Evolutionary conservation across 2,113 vertebrate genomes (phyloP).

Genomic region (Turdus rufiventris): DNA sequence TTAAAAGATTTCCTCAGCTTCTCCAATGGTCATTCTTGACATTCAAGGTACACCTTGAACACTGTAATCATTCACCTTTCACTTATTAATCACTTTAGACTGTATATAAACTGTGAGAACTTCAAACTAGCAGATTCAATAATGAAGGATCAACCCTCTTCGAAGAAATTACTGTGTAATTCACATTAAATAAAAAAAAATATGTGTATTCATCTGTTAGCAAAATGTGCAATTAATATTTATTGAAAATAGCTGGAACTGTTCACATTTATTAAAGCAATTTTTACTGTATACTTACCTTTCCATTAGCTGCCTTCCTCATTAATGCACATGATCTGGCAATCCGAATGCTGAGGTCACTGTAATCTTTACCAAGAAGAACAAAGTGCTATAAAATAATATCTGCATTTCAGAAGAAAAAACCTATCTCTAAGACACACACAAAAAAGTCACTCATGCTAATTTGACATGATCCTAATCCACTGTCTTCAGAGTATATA

Average conservation of each 20-base stretch:
- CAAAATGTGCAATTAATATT: background rate
- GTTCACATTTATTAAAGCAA: background rate
- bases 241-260: background rate
- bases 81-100: background rate
- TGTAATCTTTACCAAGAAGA: slow-evolving; percentile 64
- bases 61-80: background rate
- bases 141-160: background rate
- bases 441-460: background rate
- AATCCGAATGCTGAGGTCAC: slow-evolving; percentile 71
- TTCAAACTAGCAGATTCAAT: background rate
- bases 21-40: background rate
- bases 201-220: background rate
- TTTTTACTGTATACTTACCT: slow-evolving; percentile 21
- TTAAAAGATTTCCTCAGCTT: background rate
- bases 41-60: background rate
- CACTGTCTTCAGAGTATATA: background rate
- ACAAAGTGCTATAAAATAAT: background rate
- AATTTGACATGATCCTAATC: background rate
- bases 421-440: background rate
- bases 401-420: background rate
- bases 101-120: background rate
- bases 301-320: background rate
- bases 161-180: background rate
- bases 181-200: background rate
- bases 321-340: slow-evolving; percentile 76